These are phyloP conservation scores for Eulemur rufifrons DNA, from an alignment of 2,113 vertebrate species.

Conservation along the genomic window DNA sequence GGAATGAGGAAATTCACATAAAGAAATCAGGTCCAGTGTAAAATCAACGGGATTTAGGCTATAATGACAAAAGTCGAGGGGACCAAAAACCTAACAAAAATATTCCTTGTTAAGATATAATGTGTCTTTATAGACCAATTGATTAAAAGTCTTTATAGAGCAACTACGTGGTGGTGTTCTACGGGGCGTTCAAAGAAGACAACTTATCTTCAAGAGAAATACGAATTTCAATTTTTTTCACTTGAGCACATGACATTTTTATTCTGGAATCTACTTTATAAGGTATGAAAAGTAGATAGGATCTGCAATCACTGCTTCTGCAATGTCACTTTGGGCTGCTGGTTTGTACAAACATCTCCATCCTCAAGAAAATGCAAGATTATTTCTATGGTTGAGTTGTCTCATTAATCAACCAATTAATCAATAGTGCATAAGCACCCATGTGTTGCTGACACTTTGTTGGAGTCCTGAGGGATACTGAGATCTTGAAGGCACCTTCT, in stretches of 20 bases:
- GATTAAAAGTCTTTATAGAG: neutral
- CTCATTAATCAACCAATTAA: neutral
- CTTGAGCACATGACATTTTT: neutral
- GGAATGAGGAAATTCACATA: constrained; percentile 4
- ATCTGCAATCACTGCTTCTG: neutral
- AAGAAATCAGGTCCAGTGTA: neutral
- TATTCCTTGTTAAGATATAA: neutral
- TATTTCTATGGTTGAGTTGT: neutral
- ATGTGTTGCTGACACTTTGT: neutral
- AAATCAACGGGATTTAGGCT: neutral
- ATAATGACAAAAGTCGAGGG: neutral
- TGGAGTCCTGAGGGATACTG: neutral
- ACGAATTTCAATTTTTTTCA: neutral
- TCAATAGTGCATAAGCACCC: neutral
- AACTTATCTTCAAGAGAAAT: neutral
- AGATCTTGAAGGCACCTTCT: neutral
- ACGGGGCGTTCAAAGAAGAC: neutral
- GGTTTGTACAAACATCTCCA: neutral
- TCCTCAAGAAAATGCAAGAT: neutral
- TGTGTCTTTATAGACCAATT: neutral
- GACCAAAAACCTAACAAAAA: neutral
- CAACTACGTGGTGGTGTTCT: neutral
- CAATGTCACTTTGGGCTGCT: neutral
- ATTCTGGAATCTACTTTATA: neutral
- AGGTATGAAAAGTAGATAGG: neutral